phyloP scores from a whole-genome alignment of 2,888 invertebrate species.

The Andrena marginata region DNA sequence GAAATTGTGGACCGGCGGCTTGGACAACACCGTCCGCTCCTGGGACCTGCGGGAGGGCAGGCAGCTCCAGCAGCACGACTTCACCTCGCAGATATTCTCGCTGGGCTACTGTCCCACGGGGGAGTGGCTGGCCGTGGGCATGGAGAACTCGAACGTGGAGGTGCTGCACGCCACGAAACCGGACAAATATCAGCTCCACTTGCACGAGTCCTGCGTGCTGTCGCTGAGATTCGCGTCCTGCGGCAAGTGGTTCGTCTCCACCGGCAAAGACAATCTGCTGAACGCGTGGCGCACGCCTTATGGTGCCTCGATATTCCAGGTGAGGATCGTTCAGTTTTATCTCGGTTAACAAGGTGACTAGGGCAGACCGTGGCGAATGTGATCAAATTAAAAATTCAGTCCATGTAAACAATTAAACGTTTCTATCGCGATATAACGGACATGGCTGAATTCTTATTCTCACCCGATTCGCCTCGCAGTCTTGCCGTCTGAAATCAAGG shows the following conservation, averaged over 20 bases:
- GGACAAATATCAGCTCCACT: slow-evolving; percentile 97
- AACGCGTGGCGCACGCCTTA: slow-evolving; percentile 99
- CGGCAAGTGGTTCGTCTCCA: slow-evolving; percentile 98
- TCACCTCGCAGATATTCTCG: slow-evolving; percentile 97
- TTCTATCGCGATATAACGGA: too few relatives aligned
- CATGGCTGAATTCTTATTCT: too few relatives aligned
- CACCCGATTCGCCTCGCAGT: too few relatives aligned
- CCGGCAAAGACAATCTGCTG: slow-evolving; percentile 96
- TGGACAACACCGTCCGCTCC: slow-evolving; percentile 96
- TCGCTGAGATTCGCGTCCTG: slow-evolving; percentile 96
- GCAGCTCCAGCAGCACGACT: slow-evolving; percentile 96
- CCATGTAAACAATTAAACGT: too few relatives aligned
- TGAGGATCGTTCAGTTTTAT: slow-evolving; percentile 77
- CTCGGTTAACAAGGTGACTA: background rate
- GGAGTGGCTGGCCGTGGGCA: slow-evolving; percentile 98
- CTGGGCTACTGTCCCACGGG: slow-evolving; percentile 97
- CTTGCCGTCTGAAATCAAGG: too few relatives aligned
- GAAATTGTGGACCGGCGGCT: slow-evolving; percentile 97
- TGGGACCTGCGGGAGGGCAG: slow-evolving; percentile 97
- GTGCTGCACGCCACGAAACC: slow-evolving; percentile 95
- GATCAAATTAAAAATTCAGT: background rate
- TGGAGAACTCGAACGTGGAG: slow-evolving; percentile 98
- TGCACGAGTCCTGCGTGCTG: slow-evolving; percentile 98
- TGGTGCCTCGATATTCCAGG: slow-evolving; percentile 98
- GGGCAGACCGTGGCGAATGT: background rate